phyloP scores from a whole-genome alignment of 2,113 vertebrate species.

The Burhinus bistriatus region DNA sequence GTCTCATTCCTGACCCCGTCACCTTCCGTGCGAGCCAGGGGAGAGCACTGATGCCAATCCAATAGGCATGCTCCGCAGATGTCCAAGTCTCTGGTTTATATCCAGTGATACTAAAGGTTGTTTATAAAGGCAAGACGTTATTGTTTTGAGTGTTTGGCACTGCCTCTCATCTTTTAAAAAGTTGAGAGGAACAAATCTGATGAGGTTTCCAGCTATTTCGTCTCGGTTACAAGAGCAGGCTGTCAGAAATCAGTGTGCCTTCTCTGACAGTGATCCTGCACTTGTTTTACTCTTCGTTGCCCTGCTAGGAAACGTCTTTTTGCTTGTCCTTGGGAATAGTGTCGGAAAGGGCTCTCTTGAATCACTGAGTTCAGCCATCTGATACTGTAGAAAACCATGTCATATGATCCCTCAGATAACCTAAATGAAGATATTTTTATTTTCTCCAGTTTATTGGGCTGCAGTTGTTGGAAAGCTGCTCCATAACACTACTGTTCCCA shows the following conservation, averaged over 20 bases:
- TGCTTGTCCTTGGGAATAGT: background rate
- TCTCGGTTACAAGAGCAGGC: background rate
- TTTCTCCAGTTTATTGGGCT: constrained; percentile 12
- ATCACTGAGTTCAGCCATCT: background rate
- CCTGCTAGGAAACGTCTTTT: constrained; percentile 1
- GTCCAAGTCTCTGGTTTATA: constrained; percentile 63
- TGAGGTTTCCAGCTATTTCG: constrained; percentile 59
- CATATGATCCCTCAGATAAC: background rate
- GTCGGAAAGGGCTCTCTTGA: background rate
- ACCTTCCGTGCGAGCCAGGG: background rate
- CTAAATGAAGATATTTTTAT: background rate
- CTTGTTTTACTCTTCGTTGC: constrained; percentile 5
- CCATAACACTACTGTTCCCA: background rate
- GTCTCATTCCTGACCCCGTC: constrained; percentile 53
- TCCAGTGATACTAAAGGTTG: constrained; percentile 56
- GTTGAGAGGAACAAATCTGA: constrained; percentile 40
- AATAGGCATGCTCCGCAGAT: constrained; percentile 53
- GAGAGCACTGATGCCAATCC: constrained; percentile 32
- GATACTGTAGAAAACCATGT: background rate
- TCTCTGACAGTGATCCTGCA: background rate
- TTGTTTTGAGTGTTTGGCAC: constrained; percentile 60
- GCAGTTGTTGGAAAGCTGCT: background rate
- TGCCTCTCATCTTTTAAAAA: constrained; percentile 49
- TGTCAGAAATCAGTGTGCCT: background rate
- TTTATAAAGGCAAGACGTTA: constrained; percentile 65